A percentile compares a stretch with the other conserved stretches of the same genome.
These are phyloP conservation scores for Acanthacorydalis orientalis DNA, from an alignment of 2,888 invertebrate genomes.

Conservation along the genomic window DNA sequence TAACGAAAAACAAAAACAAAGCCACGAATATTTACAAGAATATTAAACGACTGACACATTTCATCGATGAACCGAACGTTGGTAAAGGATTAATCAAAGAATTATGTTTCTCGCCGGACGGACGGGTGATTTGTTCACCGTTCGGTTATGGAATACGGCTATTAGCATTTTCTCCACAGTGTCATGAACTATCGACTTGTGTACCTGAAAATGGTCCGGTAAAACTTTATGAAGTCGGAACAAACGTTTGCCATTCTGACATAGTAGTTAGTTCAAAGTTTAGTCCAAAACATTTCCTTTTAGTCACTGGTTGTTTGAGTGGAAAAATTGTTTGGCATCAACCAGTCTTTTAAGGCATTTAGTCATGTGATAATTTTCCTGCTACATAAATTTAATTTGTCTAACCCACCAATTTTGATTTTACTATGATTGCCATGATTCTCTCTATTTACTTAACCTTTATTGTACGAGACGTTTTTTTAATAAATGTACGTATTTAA, in stretches of 20 bases:
- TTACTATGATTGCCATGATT: too few species aligned
- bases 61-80: constrained; percentile 69
- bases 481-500: too few species aligned
- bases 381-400: too few species aligned
- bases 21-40: constrained; percentile 45
- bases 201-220: constrained; percentile 30
- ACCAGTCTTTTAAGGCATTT: constrained; percentile 31
- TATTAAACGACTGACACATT: constrained; percentile 63
- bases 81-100: constrained; percentile 90
- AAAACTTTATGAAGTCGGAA: constrained; percentile 46
- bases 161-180: constrained; percentile 58
- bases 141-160: constrained; percentile 76
- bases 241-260: constrained; percentile 59
- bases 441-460: too few species aligned
- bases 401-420: too few species aligned
- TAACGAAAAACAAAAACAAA: constrained; percentile 4
- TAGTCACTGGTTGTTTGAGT: constrained; percentile 80
- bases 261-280: constrained; percentile 82
- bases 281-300: constrained; percentile 67
- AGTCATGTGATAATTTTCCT: too few species aligned
- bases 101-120: constrained; percentile 78
- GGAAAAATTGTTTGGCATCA: constrained; percentile 85
- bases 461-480: too few species aligned
- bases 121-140: constrained; percentile 79
- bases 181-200: constrained; percentile 61